phyloP scores from a whole-genome alignment of 2,888 invertebrate genomes.

The Gandaritis pyraliata region DNA sequence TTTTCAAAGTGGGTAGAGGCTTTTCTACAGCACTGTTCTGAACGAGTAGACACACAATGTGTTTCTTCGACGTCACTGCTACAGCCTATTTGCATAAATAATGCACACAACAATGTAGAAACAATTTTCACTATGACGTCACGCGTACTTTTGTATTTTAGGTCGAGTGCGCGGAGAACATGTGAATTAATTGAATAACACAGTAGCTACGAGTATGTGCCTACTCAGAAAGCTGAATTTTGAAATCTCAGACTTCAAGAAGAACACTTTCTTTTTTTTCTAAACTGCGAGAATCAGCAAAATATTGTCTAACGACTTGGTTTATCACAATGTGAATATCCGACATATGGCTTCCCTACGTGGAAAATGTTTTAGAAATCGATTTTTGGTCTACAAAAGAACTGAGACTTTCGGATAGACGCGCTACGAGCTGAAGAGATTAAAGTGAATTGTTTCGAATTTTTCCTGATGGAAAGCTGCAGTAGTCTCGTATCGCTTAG shows the following conservation, averaged over 20 bases:
- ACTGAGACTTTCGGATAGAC: slow-evolving; percentile 42
- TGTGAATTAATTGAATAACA: too few relatives aligned
- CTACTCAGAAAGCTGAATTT: too few relatives aligned
- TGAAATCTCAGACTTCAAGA: too few relatives aligned
- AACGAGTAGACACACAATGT: background rate
- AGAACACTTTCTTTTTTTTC: too few relatives aligned
- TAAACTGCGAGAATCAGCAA: too few relatives aligned
- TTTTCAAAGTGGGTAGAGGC: slow-evolving; percentile 16
- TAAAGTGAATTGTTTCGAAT: slow-evolving; percentile 40
- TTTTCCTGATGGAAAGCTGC: slow-evolving; percentile 32
- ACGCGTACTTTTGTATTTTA: too few relatives aligned
- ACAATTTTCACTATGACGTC: too few relatives aligned
- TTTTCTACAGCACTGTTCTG: background rate
- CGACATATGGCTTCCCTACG: background rate
- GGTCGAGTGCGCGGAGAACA: too few relatives aligned
- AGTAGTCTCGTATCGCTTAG: slow-evolving; percentile 7
- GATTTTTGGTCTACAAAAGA: slow-evolving; percentile 47
- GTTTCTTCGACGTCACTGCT: too few relatives aligned
- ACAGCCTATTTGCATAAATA: too few relatives aligned
- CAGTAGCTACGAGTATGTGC: too few relatives aligned
- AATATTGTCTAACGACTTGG: background rate
- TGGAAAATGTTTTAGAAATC: slow-evolving; percentile 37
- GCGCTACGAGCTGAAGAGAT: slow-evolving; percentile 36
- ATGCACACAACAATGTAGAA: too few relatives aligned
- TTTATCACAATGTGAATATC: background rate